Base-by-base conservation (phyloP, 2,888 invertebrate species). In the Drosophila infuscata region DNA sequence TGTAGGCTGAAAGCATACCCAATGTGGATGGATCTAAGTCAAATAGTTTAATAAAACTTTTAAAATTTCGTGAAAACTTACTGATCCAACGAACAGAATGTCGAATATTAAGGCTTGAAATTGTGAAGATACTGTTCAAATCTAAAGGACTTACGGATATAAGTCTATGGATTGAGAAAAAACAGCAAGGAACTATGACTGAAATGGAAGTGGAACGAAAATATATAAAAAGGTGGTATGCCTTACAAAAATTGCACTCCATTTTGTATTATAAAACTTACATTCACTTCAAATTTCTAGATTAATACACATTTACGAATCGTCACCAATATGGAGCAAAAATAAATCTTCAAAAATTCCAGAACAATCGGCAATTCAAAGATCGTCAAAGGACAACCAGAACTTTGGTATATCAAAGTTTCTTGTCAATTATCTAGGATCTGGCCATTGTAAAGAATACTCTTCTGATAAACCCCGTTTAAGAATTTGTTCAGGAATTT, bases 121-220 rank as follows among this genome's bases (percentile, higher is more conserved):
- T 59, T 46, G 48, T 48, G 3, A 59, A 36, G 35, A 35, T 25
- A 11, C 33, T 11, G 3, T 11, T 59, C 2, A 48, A 6, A 3
- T 48, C 35, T 11, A 25, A 35, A 25, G 58, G 58, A 33, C 9
- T 25, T 0, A 6, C 15, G 20, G n/a, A 46, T 15, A 32, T 25
- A 46, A 94, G 95, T 68, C 94, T 95, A 0, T 91, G 94, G 3
- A 94, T 96, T 33, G 95, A 95, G 81, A 96, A 96, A 91, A 95
- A 95, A 77, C 96, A 96, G 90, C 93, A 96, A 69, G 95, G 95
- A 0, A 93, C 96, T 65, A 91, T 96, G 65, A 91, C 96, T 68
- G 95, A 95, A 90, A 94, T 96, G 74, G 95, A 96, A 82, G 95
- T 95, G 84, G 95, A 96, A 88, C 94, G 95, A 82, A 95, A 95